Base-by-base conservation (phyloP, 2,888 invertebrate species). In the Alloscopus bannaensis region DNA sequence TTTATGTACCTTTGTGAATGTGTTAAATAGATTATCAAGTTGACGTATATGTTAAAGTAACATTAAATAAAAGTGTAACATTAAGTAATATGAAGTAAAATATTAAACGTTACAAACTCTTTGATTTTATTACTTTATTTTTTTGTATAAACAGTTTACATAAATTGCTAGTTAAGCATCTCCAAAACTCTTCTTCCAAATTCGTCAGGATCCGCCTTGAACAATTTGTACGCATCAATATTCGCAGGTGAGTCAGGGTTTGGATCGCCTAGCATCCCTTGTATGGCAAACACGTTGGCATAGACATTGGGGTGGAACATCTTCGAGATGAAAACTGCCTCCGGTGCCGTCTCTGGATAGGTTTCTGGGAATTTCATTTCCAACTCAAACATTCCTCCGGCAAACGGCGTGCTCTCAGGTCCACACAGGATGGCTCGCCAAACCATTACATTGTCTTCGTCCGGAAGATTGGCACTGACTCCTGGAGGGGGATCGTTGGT, bases 251-350 rank as follows among this genome's bases (percentile, higher is more conserved):
- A 84, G 13, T 80, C 62, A 0, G 84, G 82, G 40, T 84, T 84
- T 0, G 84, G 84, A 20, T 83, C 83, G 2, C 81, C 81, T 6
- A 84, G 36, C 36, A 84, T 71, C 11, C 76, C 65, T 60, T 84
- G 84, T 47, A 84, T 83, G 0, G 82, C 70, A 40, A 60, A 65
- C 0, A 84, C 82, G 26, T 81, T 70, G 1, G 68, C 42, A 40
- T 83, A 83, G 0, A 84, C 83, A 62, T 83, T 84, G 8, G 84
- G 84, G 62, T 84, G 84, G 36, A 81, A 84, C 69, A 84, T 78
- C 20, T 70, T 70, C 0, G 82, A 83, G 29, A 36, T 64, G 24
- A 83, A 83, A 11, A 28, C 62, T 1, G 81, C 83, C 11, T n/a
- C 60, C 1, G 83, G 83, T 3, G 83, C 57, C n/a, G 24, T 45